Evolutionary conservation across 1,140 invertebrate genomes (phyloP).

Genomic region (Cydia amplana): DNA sequence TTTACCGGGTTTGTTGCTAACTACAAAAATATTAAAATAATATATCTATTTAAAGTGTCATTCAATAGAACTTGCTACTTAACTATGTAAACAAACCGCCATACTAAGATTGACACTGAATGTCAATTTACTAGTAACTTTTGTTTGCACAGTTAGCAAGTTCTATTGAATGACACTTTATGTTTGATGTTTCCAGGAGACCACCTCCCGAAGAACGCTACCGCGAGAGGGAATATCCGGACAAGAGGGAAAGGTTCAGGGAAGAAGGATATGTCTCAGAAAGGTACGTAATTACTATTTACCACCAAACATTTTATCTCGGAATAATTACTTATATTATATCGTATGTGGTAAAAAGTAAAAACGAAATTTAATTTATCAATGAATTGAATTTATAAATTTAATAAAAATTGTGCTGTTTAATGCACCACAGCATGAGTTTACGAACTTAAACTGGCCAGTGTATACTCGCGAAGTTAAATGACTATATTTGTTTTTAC

Average conservation of each 20-base stretch:
- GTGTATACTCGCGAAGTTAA: constrained; percentile 59
- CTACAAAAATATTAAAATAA: too few relatives aligned
- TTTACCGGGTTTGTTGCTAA: too few relatives aligned
- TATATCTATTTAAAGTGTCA: too few relatives aligned
- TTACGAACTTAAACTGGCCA: constrained; percentile 40
- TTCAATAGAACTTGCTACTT: too few relatives aligned
- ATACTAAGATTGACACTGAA: too few relatives aligned
- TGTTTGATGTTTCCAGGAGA: constrained; percentile 11
- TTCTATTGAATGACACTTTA: too few relatives aligned
- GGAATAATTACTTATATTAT: constrained; percentile 14
- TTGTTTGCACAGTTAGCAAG: too few relatives aligned
- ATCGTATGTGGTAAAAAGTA: background rate
- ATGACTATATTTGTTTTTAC: constrained; percentile 77
- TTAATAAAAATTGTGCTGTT: background rate
- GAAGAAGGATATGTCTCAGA: constrained; percentile 57
- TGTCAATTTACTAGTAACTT: too few relatives aligned
- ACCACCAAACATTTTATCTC: constrained; percentile 5
- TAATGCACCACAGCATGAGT: constrained; percentile 42
- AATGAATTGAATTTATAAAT: background rate
- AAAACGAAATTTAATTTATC: background rate
- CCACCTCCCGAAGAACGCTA: constrained; percentile 56
- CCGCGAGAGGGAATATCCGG: constrained; percentile 58
- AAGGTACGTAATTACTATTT: constrained; percentile 48
- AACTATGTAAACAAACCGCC: too few relatives aligned
- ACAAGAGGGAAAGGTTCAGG: constrained; percentile 61